Evolutionary conservation across 2,888 invertebrate species (phyloP).

Genomic region (Cerastis rubricosa): DNA sequence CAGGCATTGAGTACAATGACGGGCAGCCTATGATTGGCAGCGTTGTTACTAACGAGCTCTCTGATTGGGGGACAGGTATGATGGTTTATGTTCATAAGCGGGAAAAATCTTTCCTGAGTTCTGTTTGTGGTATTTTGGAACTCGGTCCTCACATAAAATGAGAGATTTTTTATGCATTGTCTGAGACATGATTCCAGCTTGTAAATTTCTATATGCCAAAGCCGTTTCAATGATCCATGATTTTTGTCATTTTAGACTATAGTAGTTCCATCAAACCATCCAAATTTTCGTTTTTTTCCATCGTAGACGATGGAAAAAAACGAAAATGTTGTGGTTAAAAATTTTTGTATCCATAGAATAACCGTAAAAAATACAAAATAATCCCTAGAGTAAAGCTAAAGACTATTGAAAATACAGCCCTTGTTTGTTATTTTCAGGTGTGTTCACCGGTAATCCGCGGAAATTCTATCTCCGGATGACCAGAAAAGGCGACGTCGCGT

Average conservation of each 20-base stretch:
- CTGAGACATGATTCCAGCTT: neutral
- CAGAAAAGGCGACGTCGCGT: conserved; percentile 74
- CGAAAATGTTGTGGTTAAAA: neutral
- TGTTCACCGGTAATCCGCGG: conserved; percentile 78
- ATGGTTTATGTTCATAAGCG: neutral
- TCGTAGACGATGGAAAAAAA: too few relatives aligned
- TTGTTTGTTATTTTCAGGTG: conserved; percentile 73
- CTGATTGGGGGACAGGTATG: conserved; percentile 86
- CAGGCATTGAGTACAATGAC: conserved; percentile 85
- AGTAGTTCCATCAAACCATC: neutral
- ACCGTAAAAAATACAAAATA: neutral
- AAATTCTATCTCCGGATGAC: conserved; percentile 83
- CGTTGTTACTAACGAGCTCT: conserved; percentile 80
- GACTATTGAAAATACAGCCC: neutral
- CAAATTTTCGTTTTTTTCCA: neutral
- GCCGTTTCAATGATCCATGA: neutral
- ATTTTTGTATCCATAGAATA: neutral
- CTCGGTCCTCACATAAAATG: neutral
- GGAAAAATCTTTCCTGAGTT: neutral
- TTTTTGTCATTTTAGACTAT: neutral
- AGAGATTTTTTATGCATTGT: neutral
- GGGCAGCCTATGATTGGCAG: conserved; percentile 84
- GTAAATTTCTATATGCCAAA: neutral
- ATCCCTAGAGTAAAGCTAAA: neutral
- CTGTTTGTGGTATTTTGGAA: neutral